Base-by-base conservation (phyloP, 1,140 invertebrate genomes). In the Leptinotarsa texana region DNA sequence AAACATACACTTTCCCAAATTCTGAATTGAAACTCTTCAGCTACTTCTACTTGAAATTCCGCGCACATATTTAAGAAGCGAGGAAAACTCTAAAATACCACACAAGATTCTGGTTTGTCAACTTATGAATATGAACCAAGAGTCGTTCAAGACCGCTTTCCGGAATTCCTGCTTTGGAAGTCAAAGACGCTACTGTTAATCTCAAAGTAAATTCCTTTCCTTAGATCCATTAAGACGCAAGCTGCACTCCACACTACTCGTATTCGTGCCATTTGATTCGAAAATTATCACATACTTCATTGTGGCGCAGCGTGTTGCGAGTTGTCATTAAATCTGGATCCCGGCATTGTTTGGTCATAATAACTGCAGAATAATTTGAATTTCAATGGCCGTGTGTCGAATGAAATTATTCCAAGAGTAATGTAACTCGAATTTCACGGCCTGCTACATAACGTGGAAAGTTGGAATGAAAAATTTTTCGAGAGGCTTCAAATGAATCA, bases 281-380 rank as follows among this genome's bases (percentile, higher is more conserved):
- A 15, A 47, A 68, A 68, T 68, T 68, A 68, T 68, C 66, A 68
- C 66, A 68, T 47, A 68, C 33, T 68, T 68, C 42, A 68, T 68
- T 42, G 66, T 18, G 66, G 66, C 66, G 42, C 66, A 42, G 66
- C 66, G 24, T 27, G 66, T 68, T 68, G 51, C 66, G 18, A 47
- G n/a, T 18, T 47, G 33, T 68, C 66, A 68, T 68, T 68, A 68
- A 68, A 68, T 42, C 66, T 68, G 66, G 24, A 42, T 68, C 42
- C 66, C 24, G 33, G 15, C 66, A 68, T 68, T 68, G 66, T 68
- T 68, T 66, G 63, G 63, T 33, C 21, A 66, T 66, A 66, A 66
- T 66, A 27, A 68, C 66, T 68, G n/a, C 17, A 47, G 17, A 15
- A 68, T 68, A 68, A 68, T 68, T 68, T 68, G 66, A 68, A 42